Base-by-base conservation (phyloP, 2,888 invertebrate genomes). In the Cybosia mesomella region DNA sequence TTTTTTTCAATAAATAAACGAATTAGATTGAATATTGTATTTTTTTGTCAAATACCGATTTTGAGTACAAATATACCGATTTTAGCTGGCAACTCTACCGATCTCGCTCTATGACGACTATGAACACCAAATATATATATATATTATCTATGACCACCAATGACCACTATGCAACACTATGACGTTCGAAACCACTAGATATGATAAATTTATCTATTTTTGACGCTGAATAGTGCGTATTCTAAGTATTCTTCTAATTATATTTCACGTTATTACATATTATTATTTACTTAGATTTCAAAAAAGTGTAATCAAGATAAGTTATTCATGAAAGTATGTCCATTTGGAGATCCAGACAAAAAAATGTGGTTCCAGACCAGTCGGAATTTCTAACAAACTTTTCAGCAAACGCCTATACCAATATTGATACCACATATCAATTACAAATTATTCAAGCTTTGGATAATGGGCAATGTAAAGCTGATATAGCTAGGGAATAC, bases 371-470 rank as follows among this genome's bases (percentile, higher is more conserved):
- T 82, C 84, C 71, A 62, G 71, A 76, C 58, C 68, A 69, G 18
- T 72, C 79, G 8, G 79, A 76, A 71, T 79, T 71, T 68, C 5
- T 80, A 71, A 64, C 69, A 53, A 72, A 76, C 68, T 72, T 66
- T 18, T 70, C 77, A 22, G 73, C 68, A 59, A 83, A 83, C 73
- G 69, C 78, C 8, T 75, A 68, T 22, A 72, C 66, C 4, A 85
- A 82, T 74, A 84, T 86, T 57, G 84, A 85, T 67, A 73, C 78
- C 60, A 78, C 82, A 58, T 80, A 74, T 53, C 85, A 86, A 71
- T 70, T 87, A 63, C 84, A 83, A 72, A 78, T 86, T 66, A 86
- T 87, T 68, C 82, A 83, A 70, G 85, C 87, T 57, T 67, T 87
- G 66, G 87, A 86, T 66, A 86, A 82, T 67, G 87, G 86, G 22